Evolutionary conservation across 1,140 invertebrate genomes (phyloP).

Genomic region (Uloborus diversus): DNA sequence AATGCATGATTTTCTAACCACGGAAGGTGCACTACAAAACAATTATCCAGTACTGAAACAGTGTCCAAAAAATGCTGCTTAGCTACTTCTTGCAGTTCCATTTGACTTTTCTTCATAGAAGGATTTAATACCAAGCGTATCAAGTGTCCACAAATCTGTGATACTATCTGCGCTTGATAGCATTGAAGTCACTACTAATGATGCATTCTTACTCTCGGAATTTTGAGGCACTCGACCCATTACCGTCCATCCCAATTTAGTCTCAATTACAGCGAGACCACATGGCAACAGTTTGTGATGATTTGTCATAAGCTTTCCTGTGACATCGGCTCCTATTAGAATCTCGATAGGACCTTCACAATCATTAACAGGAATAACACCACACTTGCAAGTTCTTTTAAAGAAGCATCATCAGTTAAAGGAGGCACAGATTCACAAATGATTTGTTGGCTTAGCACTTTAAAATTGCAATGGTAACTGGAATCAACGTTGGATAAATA

Average conservation of each 20-base stretch:
- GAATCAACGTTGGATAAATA: constrained; percentile 3
- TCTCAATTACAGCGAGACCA: constrained; percentile 17
- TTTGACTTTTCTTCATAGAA: constrained; percentile 57
- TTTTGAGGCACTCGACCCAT: background rate
- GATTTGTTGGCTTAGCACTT: background rate
- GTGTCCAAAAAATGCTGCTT: constrained; percentile 60
- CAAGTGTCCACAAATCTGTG: constrained; percentile 10
- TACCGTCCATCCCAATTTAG: constrained; percentile 14
- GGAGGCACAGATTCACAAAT: background rate
- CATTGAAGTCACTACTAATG: constrained; percentile 52
- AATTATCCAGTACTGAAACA: constrained; percentile 58
- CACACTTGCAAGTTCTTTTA: background rate
- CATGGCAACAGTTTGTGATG: background rate
- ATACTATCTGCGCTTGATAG: constrained; percentile 27
- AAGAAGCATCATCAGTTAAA: background rate
- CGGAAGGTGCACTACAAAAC: constrained; percentile 62
- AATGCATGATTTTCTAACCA: constrained; percentile 60
- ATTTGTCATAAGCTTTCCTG: constrained; percentile 19
- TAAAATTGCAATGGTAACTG: constrained; percentile 10
- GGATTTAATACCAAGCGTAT: constrained; percentile 62
- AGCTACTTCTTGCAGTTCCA: constrained; percentile 57
- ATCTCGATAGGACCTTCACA: constrained; percentile 3
- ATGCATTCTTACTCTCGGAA: background rate
- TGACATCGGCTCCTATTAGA: constrained; percentile 6
- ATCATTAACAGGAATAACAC: background rate